Base-by-base conservation (phyloP, 2,797 vertebrate species). In the Decapterus maruadsi region DNA sequence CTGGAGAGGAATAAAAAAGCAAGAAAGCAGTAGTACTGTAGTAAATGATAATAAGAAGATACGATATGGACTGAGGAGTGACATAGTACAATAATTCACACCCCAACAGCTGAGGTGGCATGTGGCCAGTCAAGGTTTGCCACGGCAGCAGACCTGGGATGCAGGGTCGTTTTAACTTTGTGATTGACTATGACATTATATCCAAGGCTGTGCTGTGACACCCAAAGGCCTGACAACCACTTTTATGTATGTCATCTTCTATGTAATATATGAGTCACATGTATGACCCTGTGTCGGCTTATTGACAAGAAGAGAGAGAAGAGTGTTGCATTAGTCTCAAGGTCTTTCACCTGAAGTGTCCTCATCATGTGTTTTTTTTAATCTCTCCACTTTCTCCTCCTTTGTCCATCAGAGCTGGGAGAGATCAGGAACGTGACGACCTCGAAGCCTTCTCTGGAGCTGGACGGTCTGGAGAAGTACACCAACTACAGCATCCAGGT, bases 401-500 rank as follows among this genome's bases (percentile, higher is more conserved):
- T 11, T 55, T 50, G 64, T 64, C 34, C 16, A 9, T 64, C 84
- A 99, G 98, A 99, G 81, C 95, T 99, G 10, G 98, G 98, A 12
- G 98, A 99, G 81, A 99, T 99, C 90, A 96, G 96, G 90, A 99
- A 99, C 1, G 96, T 99, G 65, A 99, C 97, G 0, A 98, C 97
- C 12, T 96, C 95, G 0, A 97, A 98, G 80, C 96, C 96, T 9
- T 97, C 96, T 4, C 94, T 99, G 84, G 98, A 99, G 90, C 93
- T 99, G 91, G 97, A 98, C 0, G 96, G 97, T 7, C 91, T 99
- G 82, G 98, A 99, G 89, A 99, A 99, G 84, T 99, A 97, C 80
- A 99, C 98, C 88, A 99, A 99, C 94, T 99, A 99, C 92, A 99
- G 98, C 90, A 97, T 99, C 89, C 98, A 99, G 89, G 97, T 99